Conservation (phyloP, 2,797 vertebrate genomes). For the Australoheros facetus region DNA sequence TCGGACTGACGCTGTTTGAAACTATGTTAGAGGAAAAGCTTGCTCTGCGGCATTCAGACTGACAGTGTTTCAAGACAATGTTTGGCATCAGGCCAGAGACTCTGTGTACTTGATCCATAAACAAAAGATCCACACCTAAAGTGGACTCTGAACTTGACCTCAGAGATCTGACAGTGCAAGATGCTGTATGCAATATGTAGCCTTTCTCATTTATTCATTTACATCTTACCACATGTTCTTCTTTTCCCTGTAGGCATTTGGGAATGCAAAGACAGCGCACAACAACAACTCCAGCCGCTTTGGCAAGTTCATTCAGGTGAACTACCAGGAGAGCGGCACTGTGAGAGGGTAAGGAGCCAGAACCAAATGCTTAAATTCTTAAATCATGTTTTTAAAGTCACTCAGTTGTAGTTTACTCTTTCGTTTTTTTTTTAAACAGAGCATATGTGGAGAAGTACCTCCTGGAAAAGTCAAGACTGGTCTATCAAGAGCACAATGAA, state of each 20-base stretch:
- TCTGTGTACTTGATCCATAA: conserved; percentile 31
- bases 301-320: conserved; percentile 99
- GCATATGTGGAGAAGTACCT: conserved; percentile 99
- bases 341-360: conserved; percentile 91
- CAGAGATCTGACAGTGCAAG: not conserved
- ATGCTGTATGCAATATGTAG: not conserved
- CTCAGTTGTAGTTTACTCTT: not conserved
- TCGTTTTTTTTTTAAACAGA: conserved; percentile 68
- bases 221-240: conserved; percentile 6
- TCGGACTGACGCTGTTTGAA: conserved; percentile 36
- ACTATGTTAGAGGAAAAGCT: conserved; percentile 46
- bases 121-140: conserved; percentile 25
- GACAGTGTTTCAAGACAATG: conserved; percentile 41
- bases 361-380: not conserved
- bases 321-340: conserved; percentile 97
- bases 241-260: conserved; percentile 58
- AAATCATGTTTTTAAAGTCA: not conserved
- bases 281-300: conserved; percentile 99
- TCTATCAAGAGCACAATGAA: conserved; percentile 99
- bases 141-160: conserved; percentile 6
- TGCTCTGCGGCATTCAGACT: not conserved
- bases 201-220: conserved; percentile 1
- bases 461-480: conserved; percentile 96
- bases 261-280: conserved; percentile 96
- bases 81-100: conserved; percentile 15